Evolutionary conservation across 2,888 invertebrate genomes (phyloP).

Genomic region (Dermolepida albohirtum): DNA sequence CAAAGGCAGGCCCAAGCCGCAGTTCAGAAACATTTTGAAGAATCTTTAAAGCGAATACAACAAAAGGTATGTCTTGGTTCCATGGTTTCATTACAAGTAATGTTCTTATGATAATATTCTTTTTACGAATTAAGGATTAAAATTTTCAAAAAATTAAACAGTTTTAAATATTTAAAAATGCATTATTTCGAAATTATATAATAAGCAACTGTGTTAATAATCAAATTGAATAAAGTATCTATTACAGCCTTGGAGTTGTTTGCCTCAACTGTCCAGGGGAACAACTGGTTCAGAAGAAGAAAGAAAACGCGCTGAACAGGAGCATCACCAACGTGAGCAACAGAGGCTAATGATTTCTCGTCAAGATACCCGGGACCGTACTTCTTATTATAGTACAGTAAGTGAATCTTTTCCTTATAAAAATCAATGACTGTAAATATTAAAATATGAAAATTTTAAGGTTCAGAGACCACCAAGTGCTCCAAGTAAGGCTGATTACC

Average conservation of each 20-base stretch:
- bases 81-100: conserved; percentile 23
- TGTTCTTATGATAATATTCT: too few relatives aligned
- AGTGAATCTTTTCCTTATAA: conserved; percentile 38
- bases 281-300: conserved; percentile 60
- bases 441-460: conserved; percentile 46
- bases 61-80: conserved; percentile 44
- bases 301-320: conserved; percentile 61
- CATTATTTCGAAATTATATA: too few relatives aligned
- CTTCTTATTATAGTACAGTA: conserved; percentile 57
- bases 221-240: too few relatives aligned
- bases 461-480: conserved; percentile 61
- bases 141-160: too few relatives aligned
- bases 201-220: too few relatives aligned
- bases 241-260: conserved; percentile 44
- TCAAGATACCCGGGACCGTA: conserved; percentile 58
- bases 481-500: conserved; percentile 65
- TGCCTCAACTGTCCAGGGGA: conserved; percentile 57
- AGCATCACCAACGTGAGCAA: conserved; percentile 61
- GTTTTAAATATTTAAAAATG: too few relatives aligned
- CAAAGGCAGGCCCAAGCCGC: conserved; percentile 71
- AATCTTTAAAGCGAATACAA: conserved; percentile 69
- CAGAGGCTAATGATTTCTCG: conserved; percentile 60
- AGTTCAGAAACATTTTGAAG: conserved; percentile 90
- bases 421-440: not conserved
- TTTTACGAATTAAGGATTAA: too few relatives aligned